Evolutionary conservation across 2,888 invertebrate species (phyloP).

Genomic region (Dusona sp.): DNA sequence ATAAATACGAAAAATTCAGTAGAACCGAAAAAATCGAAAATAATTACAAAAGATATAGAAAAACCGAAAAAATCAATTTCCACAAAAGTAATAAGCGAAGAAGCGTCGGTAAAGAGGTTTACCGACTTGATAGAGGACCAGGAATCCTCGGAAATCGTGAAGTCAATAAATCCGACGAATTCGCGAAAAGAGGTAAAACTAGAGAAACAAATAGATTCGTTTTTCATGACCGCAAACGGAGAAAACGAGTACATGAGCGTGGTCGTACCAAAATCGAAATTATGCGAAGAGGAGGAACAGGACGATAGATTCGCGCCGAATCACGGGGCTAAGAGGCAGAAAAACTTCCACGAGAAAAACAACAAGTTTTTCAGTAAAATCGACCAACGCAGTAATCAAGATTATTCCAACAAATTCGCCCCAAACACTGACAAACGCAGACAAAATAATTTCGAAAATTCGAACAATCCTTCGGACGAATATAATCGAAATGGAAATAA

Average conservation of each 20-base stretch:
- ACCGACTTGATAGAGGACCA: slow-evolving; percentile 73
- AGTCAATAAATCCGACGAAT: background rate
- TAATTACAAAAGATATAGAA: background rate
- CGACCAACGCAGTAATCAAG: slow-evolving; percentile 42
- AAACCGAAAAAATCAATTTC: slow-evolving; percentile 39
- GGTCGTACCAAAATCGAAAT: slow-evolving; percentile 69
- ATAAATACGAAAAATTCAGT: background rate
- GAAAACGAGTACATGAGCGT: slow-evolving; percentile 73
- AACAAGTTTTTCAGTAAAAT: slow-evolving; percentile 71
- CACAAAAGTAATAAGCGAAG: slow-evolving; percentile 72
- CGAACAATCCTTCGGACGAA: background rate
- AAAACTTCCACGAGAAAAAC: slow-evolving; percentile 65
- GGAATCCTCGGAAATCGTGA: slow-evolving; percentile 47
- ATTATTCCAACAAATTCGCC: slow-evolving; percentile 27
- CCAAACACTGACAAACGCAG: slow-evolving; percentile 15
- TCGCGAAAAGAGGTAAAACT: slow-evolving; percentile 53
- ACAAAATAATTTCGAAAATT: slow-evolving; percentile 58
- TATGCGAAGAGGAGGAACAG: slow-evolving; percentile 35
- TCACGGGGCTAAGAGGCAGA: slow-evolving; percentile 51
- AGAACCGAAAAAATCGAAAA: slow-evolving; percentile 26
- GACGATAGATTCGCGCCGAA: slow-evolving; percentile 53
- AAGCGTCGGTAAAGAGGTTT: slow-evolving; percentile 78
- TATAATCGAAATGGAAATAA: slow-evolving; percentile 9
- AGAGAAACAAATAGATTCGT: slow-evolving; percentile 76
- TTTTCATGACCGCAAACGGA: slow-evolving; percentile 77